Base-by-base conservation (phyloP, 2,797 vertebrate genomes). In the Siniperca obscura region DNA sequence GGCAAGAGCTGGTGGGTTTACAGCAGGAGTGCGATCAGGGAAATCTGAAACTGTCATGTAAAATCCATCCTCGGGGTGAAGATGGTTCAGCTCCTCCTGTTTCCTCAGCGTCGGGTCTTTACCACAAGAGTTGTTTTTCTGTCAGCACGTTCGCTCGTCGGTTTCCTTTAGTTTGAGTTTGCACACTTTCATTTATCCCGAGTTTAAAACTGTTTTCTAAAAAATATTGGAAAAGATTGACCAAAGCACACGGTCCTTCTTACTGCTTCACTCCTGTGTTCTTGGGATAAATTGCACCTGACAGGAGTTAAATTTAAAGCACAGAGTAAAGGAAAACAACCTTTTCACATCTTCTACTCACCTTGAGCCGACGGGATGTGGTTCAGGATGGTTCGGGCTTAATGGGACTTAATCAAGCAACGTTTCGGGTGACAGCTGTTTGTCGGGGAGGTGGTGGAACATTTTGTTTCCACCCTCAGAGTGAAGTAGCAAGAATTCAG, bases 251-350 rank as follows among this genome's bases (percentile, higher is more conserved):
- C 62, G 0, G 2, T 16, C 0, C 17, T 53, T 59, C 70, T 72
- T 55, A 22, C 61, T 57, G 50, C 81, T 82, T 79, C 64, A 64
- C 80, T 76, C 55, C 11, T 2, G 22, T 12, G 65, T 12, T 38
- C 3, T 40, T 14, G 48, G 52, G 46, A 38, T 22, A n/a, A 70
- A 84, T 38, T 12, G 3, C 44, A 65, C 65, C 69, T 7, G 25
- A 48, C 48, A 3, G 53, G 50, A 53, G 13, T 62, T 40, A 1
- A 21, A 44, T n/a, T 56, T 21, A 59, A 90, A 88, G 83, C 83
- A 72, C 79, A 85, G 66, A 62, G 40, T 44, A 4, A 38, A 44
- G 46, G 52, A 42, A 52, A 64, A n/a, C 21, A 0, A 30, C 52
- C 36, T 34, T 55, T 36, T 84, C 2, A 40, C 52, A 16, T 59